Evolutionary conservation across 2,113 vertebrate species (phyloP), one percentile per base, ranked within the genome.

Genomic region (Coreoperca whiteheadi): DNA sequence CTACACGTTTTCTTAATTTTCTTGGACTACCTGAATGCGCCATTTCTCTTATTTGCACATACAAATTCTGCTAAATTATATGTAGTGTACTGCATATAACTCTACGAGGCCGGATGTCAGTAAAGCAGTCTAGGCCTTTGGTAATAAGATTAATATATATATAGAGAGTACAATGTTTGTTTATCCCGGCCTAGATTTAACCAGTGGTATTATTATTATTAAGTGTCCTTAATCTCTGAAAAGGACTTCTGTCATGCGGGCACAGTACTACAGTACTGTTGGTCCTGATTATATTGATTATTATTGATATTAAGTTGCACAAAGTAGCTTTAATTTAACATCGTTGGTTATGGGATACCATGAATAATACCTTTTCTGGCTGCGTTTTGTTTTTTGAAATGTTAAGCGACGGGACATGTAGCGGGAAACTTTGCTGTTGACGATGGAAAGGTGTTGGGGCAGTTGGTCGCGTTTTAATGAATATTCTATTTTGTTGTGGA

Each of bases 221-320:
- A 95, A 95, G 95, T 96, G 95, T 93, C 95, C 95, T 95, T 96
- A 93, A 87, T 88, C 82, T 86, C 57, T 83, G 59, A 84, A 69
- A 66, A 64, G 74, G 63, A 32, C 57, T 84, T 77, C 80, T 81
- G 78, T 78, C 83, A 68, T 43, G 48, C 50, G 64, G 65, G 82
- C 68, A 66, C 81, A 60, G 61, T 57, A 71, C 66, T 37, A 2
- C 0, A 30, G 61, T 54, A 76, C 79, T 83, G 72, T 57, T 65
- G 53, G 54, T 86, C 56, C 79, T 76, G 64, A 80, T 60, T 2
- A 68, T 72, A 51, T 43, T 41, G 56, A 43, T 83, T 51, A 73
- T 61, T 69, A 71, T 46, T 82, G 37, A 68, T 67, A 70, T 8
- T 43, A 69, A 57, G 59, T 88, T 89, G 86, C 91, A 93, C 86